Evolutionary conservation across 2,797 vertebrate species (phyloP).

Genomic region (Pelobates cultripes): DNA sequence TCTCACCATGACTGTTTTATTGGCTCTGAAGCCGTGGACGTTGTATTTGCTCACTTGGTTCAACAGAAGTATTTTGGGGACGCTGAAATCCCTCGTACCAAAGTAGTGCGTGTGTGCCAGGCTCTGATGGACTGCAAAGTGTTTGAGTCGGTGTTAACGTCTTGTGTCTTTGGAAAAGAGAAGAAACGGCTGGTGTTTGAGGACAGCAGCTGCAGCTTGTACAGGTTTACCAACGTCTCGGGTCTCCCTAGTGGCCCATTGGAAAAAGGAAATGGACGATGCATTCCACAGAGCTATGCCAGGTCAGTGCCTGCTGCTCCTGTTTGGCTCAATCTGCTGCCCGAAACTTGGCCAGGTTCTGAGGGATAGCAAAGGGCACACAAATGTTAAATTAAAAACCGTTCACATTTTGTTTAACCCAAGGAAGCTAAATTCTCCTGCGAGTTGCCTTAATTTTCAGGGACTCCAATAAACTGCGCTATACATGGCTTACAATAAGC

Average conservation of each 20-base stretch:
- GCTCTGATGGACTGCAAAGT: constrained; percentile 94
- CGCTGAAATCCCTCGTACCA: constrained; percentile 85
- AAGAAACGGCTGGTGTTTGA: constrained; percentile 86
- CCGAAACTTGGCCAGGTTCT: no score
- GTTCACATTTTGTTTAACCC: no score
- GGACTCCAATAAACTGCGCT: no score
- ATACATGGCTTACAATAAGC: no score
- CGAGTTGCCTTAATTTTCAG: no score
- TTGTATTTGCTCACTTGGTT: constrained; percentile 88
- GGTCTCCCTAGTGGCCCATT: constrained; percentile 63
- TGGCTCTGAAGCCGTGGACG: constrained; percentile 92
- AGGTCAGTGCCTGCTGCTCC: not conserved
- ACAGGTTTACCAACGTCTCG: constrained; percentile 80
- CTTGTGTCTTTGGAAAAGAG: constrained; percentile 87
- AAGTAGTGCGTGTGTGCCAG: constrained; percentile 92
- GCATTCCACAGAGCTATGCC: constrained; percentile 64
- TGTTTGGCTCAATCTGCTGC: not conserved
- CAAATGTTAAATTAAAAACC: no score
- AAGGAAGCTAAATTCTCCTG: no score
- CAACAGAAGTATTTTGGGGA: constrained; percentile 91
- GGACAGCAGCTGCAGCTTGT: constrained; percentile 92
- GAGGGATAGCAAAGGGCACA: no score
- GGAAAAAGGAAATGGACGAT: constrained; percentile 70
- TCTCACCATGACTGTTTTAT: constrained; percentile 91
- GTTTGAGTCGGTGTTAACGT: constrained; percentile 88